These are phyloP conservation scores for Doris montereyensis DNA, from an alignment of 2,888 invertebrate genomes.

Conservation along the genomic window DNA sequence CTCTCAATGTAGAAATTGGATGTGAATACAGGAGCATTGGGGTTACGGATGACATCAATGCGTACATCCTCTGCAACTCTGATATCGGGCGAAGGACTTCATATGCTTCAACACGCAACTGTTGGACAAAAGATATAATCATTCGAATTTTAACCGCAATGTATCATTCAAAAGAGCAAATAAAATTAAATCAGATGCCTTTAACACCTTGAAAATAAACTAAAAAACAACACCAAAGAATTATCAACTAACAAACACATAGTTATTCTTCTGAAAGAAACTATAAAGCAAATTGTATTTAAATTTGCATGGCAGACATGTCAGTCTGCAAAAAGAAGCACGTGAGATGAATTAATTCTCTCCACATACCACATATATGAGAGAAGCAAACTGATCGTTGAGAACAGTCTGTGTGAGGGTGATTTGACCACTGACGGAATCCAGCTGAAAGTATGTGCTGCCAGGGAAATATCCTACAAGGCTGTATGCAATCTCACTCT, in stretches of 20 bases:
- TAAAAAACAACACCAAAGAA: no score
- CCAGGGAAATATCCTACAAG: constrained; percentile 57
- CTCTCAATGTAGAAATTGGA: constrained; percentile 47
- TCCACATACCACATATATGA: constrained; percentile 53
- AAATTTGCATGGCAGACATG: no score
- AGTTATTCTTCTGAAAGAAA: no score
- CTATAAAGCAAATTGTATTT: no score
- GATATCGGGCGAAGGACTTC: constrained; percentile 51
- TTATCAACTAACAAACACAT: no score
- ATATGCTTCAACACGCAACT: constrained; percentile 56
- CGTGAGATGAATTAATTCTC: no score
- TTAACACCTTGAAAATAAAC: no score
- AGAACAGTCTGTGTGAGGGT: constrained; percentile 45
- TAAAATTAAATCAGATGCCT: no score
- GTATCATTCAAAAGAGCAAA: no score
- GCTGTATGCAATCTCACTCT: constrained; percentile 53
- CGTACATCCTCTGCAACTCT: constrained; percentile 49
- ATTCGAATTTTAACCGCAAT: no score
- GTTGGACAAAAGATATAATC: no score
- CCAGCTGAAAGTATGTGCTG: constrained; percentile 54
- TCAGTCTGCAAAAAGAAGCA: no score
- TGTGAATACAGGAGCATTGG: constrained; percentile 51
- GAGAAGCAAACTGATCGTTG: constrained; percentile 51
- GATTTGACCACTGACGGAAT: constrained; percentile 50
- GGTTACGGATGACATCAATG: constrained; percentile 57